Base-by-base conservation (phyloP, 1,140 invertebrate genomes). In the Cydia pomonella region DNA sequence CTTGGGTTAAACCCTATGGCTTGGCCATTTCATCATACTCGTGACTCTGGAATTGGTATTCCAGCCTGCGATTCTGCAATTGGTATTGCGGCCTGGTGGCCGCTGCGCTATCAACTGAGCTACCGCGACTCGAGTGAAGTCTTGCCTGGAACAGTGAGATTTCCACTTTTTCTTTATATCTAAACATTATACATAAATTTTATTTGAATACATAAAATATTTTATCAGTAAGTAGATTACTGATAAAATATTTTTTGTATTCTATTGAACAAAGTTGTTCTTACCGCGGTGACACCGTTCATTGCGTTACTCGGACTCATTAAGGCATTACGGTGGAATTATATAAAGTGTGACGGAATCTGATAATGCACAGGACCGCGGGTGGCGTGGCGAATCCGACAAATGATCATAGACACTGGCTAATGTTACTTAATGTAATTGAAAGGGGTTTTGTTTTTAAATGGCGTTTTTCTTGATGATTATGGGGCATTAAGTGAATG, bases 271-370 rank as follows among this genome's bases (percentile, higher is more conserved):
- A 23, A 2, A 7, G 16, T 16, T 7, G 2, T 59, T 2, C 23
- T 23, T 23, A 12, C 53, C 50, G 7, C 53, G 21, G 53, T 59
- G 53, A 59, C 53, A 33, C 64, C 16, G 29, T 83, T 84, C 84
- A 85, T 90, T 83, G 88, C 88, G 86, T 89, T 91, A 84, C 82
- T 80, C 33, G 78, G 77, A 84, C 88, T 91, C 87, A 92, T 92
- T 92, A 90, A 76, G 82, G 82, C 82, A 81, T 82, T 79, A 82
- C 41, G 76, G 82, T 80, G 80, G 86, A 89, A 87, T 90, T 84
- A 84, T 81, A 73, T 72, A 77, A 88, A 89, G 88, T 92, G 89
- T 91, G 89, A 91, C 89, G 83, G 81, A 90, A 92, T 92, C 87
- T 87, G 89, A 92, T 92, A 89, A 88, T 88, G 83, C 82, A 79